Evolutionary conservation across 2,888 invertebrate species (phyloP), one percentile per base, ranked within the genome.

Genomic region (Ormyrus pomaceus): DNA sequence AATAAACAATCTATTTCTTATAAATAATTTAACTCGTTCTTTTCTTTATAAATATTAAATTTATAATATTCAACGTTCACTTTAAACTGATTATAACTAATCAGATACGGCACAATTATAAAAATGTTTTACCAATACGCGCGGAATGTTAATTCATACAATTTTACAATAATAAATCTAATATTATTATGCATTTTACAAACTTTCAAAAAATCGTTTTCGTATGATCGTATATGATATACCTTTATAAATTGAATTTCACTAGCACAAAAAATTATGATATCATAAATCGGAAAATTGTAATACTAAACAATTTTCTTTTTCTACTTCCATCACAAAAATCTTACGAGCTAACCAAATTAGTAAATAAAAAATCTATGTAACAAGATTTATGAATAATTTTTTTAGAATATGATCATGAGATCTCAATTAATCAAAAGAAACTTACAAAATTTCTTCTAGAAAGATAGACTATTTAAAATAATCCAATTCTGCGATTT

Each of bases 311-410:
- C 59, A 13, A 64, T 69, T 79, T 76, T 62, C 19, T 71, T 66
- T 80, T 48, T 61, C 9, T 3, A 70, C 11, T 59, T 34, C 34
- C 34, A 34, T 34, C 34, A 50, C 56, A 71, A 75, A 79, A 80
- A 76, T 65, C 61, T 70, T 75, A 5, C 10, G 34, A 51, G 45
- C 48, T 64, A 65, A 65, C 48, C n/a, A 62, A 51, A 69, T 74
- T 48, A 55, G 11, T 61, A 19, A 68, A 72, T 79, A 79, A 79
- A 34, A 75, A 75, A 70, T 79, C 71, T 71, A 59, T 13, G 13
- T 56, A 53, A 78, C 48, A 68, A 68, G 68, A 7, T 73, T 73
- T 55, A 11, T n/a, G 55, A 51, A 59, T 64, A 77, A 65, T 53
- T 48, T 59, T 73, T 61, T 53, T 61, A 61, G 66, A 68, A 1